Evolutionary conservation across 1,140 invertebrate genomes (phyloP).

Genomic region (Tigriopus japonicus): DNA sequence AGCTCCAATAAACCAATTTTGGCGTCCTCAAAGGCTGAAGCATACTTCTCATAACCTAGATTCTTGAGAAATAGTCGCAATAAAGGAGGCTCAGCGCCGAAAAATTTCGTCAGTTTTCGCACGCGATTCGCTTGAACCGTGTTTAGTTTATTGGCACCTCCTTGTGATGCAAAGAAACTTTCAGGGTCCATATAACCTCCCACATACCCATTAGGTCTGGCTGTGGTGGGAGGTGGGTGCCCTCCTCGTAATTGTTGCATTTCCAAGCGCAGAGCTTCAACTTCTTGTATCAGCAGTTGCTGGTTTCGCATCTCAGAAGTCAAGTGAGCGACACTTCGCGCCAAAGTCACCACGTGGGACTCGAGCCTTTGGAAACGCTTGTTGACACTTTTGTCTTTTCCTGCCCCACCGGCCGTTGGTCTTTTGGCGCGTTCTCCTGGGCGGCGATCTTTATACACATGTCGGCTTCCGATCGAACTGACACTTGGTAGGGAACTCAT

Average conservation of each 20-base stretch:
- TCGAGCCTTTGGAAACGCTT: slow-evolving; percentile 73
- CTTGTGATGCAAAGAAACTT: background rate
- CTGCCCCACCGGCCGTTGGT: slow-evolving; percentile 42
- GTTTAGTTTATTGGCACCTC: slow-evolving; percentile 12
- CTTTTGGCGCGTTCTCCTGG: background rate
- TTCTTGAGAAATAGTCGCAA: slow-evolving; percentile 73
- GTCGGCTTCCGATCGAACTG: background rate
- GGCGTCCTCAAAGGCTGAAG: slow-evolving; percentile 59
- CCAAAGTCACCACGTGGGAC: slow-evolving; percentile 75
- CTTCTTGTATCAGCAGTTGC: slow-evolving; percentile 48
- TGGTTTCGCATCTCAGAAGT: slow-evolving; percentile 80
- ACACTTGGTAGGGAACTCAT: slow-evolving; percentile 51
- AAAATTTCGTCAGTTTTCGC: slow-evolving; percentile 70
- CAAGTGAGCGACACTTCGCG: slow-evolving; percentile 72
- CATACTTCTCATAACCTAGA: slow-evolving; percentile 88
- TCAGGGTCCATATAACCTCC: background rate
- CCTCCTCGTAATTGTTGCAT: slow-evolving; percentile 13
- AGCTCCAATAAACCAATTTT: slow-evolving; percentile 77
- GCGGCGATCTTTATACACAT: background rate
- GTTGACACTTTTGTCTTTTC: slow-evolving; percentile 46
- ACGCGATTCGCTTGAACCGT: slow-evolving; percentile 34
- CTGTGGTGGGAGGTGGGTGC: background rate
- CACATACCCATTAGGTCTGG: background rate
- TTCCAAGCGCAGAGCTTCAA: background rate
- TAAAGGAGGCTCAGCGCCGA: slow-evolving; percentile 75